These are phyloP conservation scores for Tethya wilhelma DNA, from an alignment of 37 sponge, comb jelly and placozoan species.

Conservation along the genomic window DNA sequence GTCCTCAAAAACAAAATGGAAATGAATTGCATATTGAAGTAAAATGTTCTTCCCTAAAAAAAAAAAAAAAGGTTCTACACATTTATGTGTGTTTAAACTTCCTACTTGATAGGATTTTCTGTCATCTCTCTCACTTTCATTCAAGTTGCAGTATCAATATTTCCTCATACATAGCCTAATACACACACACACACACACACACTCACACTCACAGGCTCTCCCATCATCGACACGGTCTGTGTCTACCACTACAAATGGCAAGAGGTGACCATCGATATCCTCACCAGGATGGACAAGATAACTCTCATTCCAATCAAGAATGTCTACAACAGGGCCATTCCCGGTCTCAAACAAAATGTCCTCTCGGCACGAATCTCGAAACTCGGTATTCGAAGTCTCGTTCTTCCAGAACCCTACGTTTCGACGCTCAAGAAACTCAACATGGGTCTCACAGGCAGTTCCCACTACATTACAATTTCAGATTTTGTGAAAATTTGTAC, in stretches of 20 bases:
- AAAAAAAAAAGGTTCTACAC: no score
- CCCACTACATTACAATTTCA: slow-evolving; percentile 48
- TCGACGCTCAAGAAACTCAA: slow-evolving; percentile 45
- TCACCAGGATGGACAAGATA: slow-evolving; percentile 2
- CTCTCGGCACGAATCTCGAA: slow-evolving; percentile 62
- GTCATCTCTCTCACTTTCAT: no score
- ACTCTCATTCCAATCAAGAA: slow-evolving; percentile 52
- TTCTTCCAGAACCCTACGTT: slow-evolving; percentile 46
- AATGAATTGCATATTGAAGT: no score
- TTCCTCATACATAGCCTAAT: not conserved
- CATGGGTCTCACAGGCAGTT: slow-evolving; percentile 37
- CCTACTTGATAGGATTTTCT: no score
- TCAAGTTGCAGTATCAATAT: not conserved
- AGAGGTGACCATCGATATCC: slow-evolving; percentile 22
- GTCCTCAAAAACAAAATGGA: no score
- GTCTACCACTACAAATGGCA: slow-evolving; percentile 49
- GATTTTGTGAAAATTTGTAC: slow-evolving; percentile 56
- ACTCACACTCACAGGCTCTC: slow-evolving; percentile 17
- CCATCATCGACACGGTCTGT: slow-evolving; percentile 31
- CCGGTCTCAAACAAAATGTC: slow-evolving; percentile 55
- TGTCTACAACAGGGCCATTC: slow-evolving; percentile 53
- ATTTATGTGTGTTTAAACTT: no score
- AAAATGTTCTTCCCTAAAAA: no score
- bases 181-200: slow-evolving; percentile 6
- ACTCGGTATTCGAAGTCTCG: slow-evolving; percentile 36